These are phyloP conservation scores for Todiramphus chloris DNA, from an alignment of 2,113 vertebrate species.

Conservation along the genomic window DNA sequence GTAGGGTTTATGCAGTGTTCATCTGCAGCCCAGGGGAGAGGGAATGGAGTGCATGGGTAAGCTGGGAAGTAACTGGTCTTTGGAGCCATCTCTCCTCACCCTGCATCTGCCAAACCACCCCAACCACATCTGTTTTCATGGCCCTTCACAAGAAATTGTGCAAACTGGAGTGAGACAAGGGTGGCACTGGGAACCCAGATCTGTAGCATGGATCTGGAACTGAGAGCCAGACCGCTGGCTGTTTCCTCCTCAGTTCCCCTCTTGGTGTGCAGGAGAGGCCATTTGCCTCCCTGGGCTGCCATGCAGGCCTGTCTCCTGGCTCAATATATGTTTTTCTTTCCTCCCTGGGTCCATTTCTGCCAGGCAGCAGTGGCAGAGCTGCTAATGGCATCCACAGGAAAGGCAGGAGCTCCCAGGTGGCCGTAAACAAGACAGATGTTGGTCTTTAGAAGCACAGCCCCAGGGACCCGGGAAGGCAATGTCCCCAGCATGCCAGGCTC, in stretches of 20 bases:
- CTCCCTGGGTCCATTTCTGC: background rate
- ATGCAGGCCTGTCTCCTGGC: background rate
- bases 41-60: accelerated
- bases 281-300: background rate
- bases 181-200: background rate
- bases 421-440: background rate
- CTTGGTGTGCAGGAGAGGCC: background rate
- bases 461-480: accelerated
- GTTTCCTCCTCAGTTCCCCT: background rate
- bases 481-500: background rate
- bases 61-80: background rate
- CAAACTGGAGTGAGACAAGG: background rate
- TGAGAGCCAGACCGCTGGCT: accelerated
- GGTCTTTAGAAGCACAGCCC: background rate
- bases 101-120: background rate
- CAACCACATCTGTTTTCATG: accelerated
- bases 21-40: background rate
- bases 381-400: background rate
- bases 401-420: background rate
- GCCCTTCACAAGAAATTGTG: accelerated
- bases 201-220: accelerated
- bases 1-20: background rate
- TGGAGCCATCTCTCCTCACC: background rate
- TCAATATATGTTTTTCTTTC: background rate
- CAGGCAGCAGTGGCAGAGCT: background rate